Base-by-base conservation (phyloP, 2,888 invertebrate species). In the Nephrotoma flavescens region DNA sequence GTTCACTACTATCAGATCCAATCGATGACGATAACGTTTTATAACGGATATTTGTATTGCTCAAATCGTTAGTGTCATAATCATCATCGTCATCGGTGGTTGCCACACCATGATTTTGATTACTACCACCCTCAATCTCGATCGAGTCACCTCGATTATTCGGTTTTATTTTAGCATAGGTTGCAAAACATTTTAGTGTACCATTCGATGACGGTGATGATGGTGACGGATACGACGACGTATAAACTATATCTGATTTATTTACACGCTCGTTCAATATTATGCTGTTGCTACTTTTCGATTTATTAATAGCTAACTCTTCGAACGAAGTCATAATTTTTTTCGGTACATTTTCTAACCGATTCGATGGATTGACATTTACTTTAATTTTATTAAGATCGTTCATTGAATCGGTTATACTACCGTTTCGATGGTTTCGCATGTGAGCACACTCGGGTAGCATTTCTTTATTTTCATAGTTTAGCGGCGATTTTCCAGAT, bases 271-370 rank as follows among this genome's bases (percentile, higher is more conserved):
- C 86, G 4, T 44, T 86, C 31, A 71, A 9, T 9, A 71, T 71
- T 31, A 71, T 71, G 9, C 31, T 71, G 11, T 45, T 86, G 7
- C 45, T 31, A 12, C 47, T 31, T n/a, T 86, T 86, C 41, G 42
- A 86, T 86, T 86, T 86, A 45, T 86, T 47, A 31, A 44, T 86
- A 42, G 88, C 89, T 42, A 89, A 57, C 52, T 88, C 88, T 86
- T 89, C 88, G 86, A 89, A 89, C 9, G 88, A 88, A 71, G 89
- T 89, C 88, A 89, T 88, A 19, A 88, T 84, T 87, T 88, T 88
- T 11, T 45, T 71, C 41, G 57, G 71, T 42, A 41, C 45, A 83
- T 41, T 41, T 86, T n/a, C 83, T 9, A 86, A 83, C 6, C 44
- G 41, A n/a, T 4, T 15, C 45, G 11, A 41, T 15, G 15, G 6